phyloP scores from a whole-genome alignment of 2,113 vertebrate species.

The Amphiprion percula region DNA sequence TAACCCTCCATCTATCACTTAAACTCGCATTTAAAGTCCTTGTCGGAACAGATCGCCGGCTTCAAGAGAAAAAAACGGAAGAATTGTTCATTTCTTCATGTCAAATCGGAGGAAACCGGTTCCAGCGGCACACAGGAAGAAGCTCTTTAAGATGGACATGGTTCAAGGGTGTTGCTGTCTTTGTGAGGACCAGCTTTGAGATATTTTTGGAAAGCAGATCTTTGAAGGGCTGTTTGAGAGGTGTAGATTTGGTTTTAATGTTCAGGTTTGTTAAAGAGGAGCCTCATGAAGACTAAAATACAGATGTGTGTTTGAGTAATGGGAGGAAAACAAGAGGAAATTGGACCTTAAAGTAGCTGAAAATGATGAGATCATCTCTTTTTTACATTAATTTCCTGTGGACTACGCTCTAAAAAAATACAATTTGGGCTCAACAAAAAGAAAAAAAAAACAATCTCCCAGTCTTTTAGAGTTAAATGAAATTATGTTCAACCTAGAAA shows the following conservation, averaged over 20 bases:
- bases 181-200: not conserved
- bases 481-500: too few species aligned
- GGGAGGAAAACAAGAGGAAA: constrained; percentile 35
- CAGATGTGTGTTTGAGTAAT: not conserved
- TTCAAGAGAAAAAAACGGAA: not conserved
- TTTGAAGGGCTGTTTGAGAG: not conserved
- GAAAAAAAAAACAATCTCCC: too few species aligned
- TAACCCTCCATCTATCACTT: constrained; percentile 45
- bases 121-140: constrained; percentile 51
- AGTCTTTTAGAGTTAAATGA: not conserved
- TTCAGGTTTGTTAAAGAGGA: not conserved
- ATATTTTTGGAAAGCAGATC: not conserved
- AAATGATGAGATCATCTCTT: constrained; percentile 1
- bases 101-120: not conserved
- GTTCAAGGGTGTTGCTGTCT: not conserved
- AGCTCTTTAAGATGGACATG: constrained; percentile 17
- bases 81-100: not conserved
- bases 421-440: too few species aligned
- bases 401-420: not conserved
- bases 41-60: not conserved
- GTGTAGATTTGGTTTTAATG: not conserved
- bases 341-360: constrained; percentile 2
- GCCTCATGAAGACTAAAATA: not conserved
- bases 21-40: constrained; percentile 11
- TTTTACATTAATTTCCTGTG: not conserved